Base-by-base conservation (phyloP, 2,113 vertebrate genomes). In the Hippolais icterina region DNA sequence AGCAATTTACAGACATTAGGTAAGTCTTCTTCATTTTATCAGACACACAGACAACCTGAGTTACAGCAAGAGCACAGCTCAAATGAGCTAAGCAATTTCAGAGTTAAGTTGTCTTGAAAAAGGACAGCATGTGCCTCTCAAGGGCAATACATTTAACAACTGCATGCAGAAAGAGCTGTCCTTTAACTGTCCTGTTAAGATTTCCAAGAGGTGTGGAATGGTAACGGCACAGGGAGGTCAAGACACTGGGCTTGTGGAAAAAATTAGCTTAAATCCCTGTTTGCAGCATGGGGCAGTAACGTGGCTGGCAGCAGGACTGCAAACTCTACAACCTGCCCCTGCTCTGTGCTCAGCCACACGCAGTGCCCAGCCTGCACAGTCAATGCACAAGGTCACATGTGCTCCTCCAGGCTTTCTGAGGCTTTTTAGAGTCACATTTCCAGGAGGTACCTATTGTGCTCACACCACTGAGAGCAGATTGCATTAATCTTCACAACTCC, bases 1-100 rank as follows among this genome's bases (percentile, higher is more conserved):
- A 92, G 76, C 72, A 89, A 96, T 86, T 95, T 92, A 83, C 92
- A 93, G 75, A 80, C 64, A 92, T 94, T 88, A 83, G 88, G 63
- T 80, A 93, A 83, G 88, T 79, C 82, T 87, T 75, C 52, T 79
- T 37, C 66, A 85, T 88, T 96, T 88, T 83, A 69, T 88, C 65
- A 93, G 79, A 66, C 33, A 66, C 23, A 81, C 1, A 2, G 83
- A 57, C 83, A 92, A 87, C 56, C 61, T 68, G 52, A 94, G 68
- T 71, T 86, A 65, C 83, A 92, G 86, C 70, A 91, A 56, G 44
- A 95, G 80, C 81, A 91, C 63, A 94, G 80, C 89, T 83, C 88
- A 94, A 95, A 77, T 37, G 31, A 95, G 64, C 71, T 33, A 83
- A 94, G 56, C 65, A 60, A 89, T 89, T 95, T 83, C 82, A 86